A percentile compares a stretch with the other conserved stretches of the same genome.
These are phyloP conservation scores for Chironomus tepperi DNA, from an alignment of 1,140 invertebrate species.

Conservation along the genomic window DNA sequence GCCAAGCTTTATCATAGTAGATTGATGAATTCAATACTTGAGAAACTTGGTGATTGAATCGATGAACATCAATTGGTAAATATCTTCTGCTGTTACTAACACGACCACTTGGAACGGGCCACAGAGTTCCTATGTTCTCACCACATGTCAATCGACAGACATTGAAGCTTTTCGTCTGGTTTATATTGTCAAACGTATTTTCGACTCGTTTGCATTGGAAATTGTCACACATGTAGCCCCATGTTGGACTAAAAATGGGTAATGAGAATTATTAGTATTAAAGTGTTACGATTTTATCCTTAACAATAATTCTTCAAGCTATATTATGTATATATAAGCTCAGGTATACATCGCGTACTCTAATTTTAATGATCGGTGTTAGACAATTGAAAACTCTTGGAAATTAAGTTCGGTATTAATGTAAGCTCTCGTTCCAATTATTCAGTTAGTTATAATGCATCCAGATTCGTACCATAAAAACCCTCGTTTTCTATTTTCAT, in stretches of 20 bases:
- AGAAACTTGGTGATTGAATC: not conserved
- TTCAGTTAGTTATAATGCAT: too few species aligned
- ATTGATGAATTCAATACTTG: not conserved
- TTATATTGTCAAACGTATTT: conserved; percentile 40
- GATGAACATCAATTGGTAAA: not conserved
- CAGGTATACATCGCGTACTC: too few species aligned
- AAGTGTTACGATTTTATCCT: too few species aligned
- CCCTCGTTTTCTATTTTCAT: too few species aligned
- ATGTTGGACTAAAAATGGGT: conserved; percentile 34
- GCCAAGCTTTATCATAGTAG: not conserved
- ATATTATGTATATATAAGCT: too few species aligned
- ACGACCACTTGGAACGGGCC: conserved; percentile 61
- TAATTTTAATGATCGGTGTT: too few species aligned
- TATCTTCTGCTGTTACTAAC: conserved; percentile 30
- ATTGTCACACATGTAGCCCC: conserved; percentile 47
- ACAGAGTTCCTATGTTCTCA: conserved; percentile 48
- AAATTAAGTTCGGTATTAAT: too few species aligned
- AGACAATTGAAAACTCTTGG: too few species aligned
- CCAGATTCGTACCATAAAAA: too few species aligned
- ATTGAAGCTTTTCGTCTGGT: conserved; percentile 45
- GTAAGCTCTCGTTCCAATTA: too few species aligned
- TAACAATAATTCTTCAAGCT: too few species aligned
- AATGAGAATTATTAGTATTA: too few species aligned
- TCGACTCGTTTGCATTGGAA: conserved; percentile 46
- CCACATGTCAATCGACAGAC: conserved; percentile 54